phyloP scores from a whole-genome alignment of 2,113 vertebrate species.

The Oreochromis spilurus region DNA sequence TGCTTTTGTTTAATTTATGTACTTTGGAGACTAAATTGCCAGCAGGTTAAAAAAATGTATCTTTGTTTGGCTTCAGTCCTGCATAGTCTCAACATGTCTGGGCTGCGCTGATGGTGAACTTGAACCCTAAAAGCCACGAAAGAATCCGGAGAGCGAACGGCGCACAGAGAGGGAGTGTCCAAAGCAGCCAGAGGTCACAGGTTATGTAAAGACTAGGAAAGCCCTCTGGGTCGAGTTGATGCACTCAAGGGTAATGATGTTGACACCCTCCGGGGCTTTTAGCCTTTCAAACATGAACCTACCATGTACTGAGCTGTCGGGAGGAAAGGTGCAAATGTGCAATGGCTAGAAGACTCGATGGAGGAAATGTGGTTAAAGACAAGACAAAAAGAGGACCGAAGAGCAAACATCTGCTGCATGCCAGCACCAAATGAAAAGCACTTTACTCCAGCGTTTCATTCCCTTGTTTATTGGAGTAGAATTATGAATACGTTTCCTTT shows the following conservation, averaged over 20 bases:
- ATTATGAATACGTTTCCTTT: slow-evolving; percentile 67
- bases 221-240: slow-evolving; percentile 30
- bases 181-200: slow-evolving; percentile 34
- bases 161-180: slow-evolving; percentile 7
- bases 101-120: slow-evolving; percentile 56
- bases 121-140: slow-evolving; percentile 42
- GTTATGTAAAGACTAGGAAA: slow-evolving; percentile 54
- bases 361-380: slow-evolving; percentile 6
- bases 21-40: background rate
- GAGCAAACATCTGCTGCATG: slow-evolving; percentile 53
- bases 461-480: slow-evolving; percentile 65
- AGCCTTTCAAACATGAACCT: slow-evolving; percentile 40
- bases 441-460: slow-evolving; percentile 63
- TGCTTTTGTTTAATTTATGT: background rate
- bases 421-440: slow-evolving; percentile 53
- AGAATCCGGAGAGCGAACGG: background rate
- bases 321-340: background rate
- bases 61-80: background rate
- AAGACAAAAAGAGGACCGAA: slow-evolving; percentile 22
- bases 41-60: background rate
- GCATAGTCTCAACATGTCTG: slow-evolving; percentile 26
- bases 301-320: background rate
- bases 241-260: slow-evolving; percentile 34
- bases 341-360: background rate
- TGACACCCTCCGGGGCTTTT: slow-evolving; percentile 39